Evolutionary conservation across 2,888 invertebrate species (phyloP).

Genomic region (Hirudinaria manillensis): DNA sequence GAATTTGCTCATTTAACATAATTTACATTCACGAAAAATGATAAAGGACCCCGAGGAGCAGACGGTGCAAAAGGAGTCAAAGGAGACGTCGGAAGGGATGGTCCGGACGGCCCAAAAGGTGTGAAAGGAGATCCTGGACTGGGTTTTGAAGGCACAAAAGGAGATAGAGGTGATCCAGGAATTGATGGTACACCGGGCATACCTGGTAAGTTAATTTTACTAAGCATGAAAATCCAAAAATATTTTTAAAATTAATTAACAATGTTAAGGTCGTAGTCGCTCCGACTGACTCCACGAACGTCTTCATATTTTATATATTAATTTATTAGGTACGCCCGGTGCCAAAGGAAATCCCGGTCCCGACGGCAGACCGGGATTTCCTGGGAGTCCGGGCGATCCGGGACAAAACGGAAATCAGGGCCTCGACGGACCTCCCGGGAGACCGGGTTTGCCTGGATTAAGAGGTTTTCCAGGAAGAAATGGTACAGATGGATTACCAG

Average conservation of each 20-base stretch:
- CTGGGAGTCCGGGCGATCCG: conserved; percentile 19
- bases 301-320: no score
- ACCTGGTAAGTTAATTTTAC: conserved; percentile 18
- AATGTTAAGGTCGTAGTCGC: no score
- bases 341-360: conserved; percentile 39
- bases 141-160: conserved; percentile 35
- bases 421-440: conserved; percentile 33
- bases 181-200: conserved; percentile 13
- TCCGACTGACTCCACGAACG: no score
- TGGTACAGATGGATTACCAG: conserved; percentile 47
- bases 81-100: conserved; percentile 28
- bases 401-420: conserved; percentile 39
- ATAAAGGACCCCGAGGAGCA: no score
- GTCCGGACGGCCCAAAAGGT: conserved; percentile 34
- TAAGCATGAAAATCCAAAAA: not conserved
- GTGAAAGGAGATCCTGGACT: conserved; percentile 55
- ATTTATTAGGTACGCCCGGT: conserved; percentile 9
- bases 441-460: conserved; percentile 34
- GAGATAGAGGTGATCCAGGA: conserved; percentile 34
- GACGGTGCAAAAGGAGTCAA: no score
- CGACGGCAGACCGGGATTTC: conserved; percentile 11
- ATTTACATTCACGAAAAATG: no score
- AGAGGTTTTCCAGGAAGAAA: conserved; percentile 35
- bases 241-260: not conserved
- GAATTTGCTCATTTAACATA: no score